These are phyloP conservation scores for Clupea harengus DNA, from an alignment of 2,113 vertebrate species.

Conservation along the genomic window DNA sequence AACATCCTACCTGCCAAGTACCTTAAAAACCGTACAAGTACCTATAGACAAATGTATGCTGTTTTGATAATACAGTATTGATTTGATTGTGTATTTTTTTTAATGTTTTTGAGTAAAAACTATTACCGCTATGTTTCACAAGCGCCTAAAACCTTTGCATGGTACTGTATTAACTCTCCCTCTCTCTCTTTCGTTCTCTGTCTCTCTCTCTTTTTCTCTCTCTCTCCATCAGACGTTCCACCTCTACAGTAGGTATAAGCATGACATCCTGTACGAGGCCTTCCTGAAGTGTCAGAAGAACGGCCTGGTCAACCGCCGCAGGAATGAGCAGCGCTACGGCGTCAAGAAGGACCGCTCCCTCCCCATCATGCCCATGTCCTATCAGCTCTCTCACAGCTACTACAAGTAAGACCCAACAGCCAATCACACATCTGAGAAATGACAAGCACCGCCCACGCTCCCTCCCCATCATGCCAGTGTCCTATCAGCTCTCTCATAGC, in stretches of 20 bases:
- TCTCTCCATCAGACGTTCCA: conserved; percentile 77
- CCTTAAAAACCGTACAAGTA: no score
- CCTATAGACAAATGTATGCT: no score
- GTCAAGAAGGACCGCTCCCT: conserved; percentile 87
- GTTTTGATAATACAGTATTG: no score
- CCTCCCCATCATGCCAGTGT: conserved; percentile 95
- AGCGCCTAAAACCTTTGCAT: no score
- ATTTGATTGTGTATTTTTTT: no score
- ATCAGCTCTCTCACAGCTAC: conserved; percentile 93
- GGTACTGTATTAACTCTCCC: not conserved
- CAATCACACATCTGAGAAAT: not conserved
- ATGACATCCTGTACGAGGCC: conserved; percentile 80
- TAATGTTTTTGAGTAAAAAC: no score
- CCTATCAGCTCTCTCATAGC: conserved; percentile 92
- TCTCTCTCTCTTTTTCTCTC: not conserved
- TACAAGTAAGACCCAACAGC: conserved; percentile 70
- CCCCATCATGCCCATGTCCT: conserved; percentile 95
- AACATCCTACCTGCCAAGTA: no score
- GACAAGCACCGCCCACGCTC: conserved; percentile 56
- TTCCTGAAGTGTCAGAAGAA: conserved; percentile 81
- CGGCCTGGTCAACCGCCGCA: conserved; percentile 89
- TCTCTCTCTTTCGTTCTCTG: not conserved
- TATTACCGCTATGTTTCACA: no score
- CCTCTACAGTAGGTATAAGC: conserved; percentile 82
- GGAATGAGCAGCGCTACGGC: conserved; percentile 72